These are phyloP conservation scores for Heliconius sara DNA, from an alignment of 2,888 invertebrate genomes.

Conservation along the genomic window DNA sequence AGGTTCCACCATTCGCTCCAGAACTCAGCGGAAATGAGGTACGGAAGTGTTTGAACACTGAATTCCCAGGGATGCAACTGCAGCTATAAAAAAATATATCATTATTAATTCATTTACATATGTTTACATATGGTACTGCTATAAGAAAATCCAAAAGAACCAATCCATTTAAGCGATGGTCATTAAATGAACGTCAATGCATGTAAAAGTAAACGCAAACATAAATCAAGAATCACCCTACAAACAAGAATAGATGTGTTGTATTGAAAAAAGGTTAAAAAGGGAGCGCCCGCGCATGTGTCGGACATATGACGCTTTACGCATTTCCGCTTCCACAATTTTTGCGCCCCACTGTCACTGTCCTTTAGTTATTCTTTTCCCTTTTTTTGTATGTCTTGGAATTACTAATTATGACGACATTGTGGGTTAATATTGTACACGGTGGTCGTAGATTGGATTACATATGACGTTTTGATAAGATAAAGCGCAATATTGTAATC, in stretches of 20 bases:
- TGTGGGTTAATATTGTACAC: no score
- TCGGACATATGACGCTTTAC: slow-evolving; percentile 70
- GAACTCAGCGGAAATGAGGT: no score
- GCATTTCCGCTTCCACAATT: slow-evolving; percentile 77
- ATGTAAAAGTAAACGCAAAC: slow-evolving; percentile 14
- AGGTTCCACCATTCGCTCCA: no score
- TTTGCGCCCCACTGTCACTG: slow-evolving; percentile 62
- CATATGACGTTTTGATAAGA: no score
- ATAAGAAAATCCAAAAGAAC: not conserved
- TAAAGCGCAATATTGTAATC: no score
- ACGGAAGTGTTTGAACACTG: no score
- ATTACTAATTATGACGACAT: not conserved
- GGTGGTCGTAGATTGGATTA: no score
- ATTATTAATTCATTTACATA: no score
- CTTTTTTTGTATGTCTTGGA: not conserved
- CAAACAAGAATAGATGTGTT: slow-evolving; percentile 69
- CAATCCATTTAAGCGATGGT: slow-evolving; percentile 12
- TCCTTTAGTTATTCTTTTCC: slow-evolving; percentile 52
- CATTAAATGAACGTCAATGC: slow-evolving; percentile 20
- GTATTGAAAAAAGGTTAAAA: slow-evolving; percentile 67
- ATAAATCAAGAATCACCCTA: slow-evolving; percentile 75
- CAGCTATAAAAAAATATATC: no score
- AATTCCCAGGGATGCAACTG: no score
- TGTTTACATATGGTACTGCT: not conserved
- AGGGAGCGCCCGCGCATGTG: slow-evolving; percentile 74